A percentile compares a stretch with the other conserved stretches of the same genome.
These are phyloP conservation scores for Echinops telfairi DNA, from an alignment of 2,113 vertebrate genomes.

Conservation along the genomic window DNA sequence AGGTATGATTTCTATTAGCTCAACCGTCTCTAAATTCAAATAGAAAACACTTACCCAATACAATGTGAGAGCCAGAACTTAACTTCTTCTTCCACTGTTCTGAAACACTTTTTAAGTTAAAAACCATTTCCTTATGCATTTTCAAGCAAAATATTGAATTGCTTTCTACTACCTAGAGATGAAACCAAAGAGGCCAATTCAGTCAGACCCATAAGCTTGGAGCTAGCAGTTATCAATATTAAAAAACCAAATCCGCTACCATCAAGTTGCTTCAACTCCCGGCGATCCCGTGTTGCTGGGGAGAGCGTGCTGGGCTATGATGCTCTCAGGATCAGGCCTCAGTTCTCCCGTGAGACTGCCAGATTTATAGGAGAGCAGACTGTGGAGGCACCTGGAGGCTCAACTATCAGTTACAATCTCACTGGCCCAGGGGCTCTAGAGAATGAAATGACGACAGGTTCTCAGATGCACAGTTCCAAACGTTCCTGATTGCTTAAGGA, in stretches of 20 bases:
- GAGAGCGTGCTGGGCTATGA: background rate
- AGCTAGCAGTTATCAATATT: background rate
- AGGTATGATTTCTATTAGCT: background rate
- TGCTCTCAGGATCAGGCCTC: too few species aligned
- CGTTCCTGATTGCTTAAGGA: too few species aligned
- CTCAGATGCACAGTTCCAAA: too few species aligned
- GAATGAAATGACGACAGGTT: background rate
- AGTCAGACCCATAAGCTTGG: background rate
- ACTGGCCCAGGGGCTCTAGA: background rate
- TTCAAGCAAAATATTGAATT: constrained; percentile 91
- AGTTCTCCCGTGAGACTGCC: too few species aligned
- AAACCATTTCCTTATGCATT: constrained; percentile 86
- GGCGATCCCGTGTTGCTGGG: background rate
- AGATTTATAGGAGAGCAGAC: too few species aligned
- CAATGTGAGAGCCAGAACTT: constrained; percentile 86
- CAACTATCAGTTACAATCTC: background rate
- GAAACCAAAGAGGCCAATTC: constrained; percentile 60
- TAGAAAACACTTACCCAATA: constrained; percentile 90
- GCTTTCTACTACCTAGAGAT: constrained; percentile 84
- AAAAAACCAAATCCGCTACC: background rate
- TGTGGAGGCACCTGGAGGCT: background rate
- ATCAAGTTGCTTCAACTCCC: background rate
- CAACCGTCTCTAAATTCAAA: constrained; percentile 33
- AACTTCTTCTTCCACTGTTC: constrained; percentile 91
- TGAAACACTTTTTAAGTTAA: constrained; percentile 85